A percentile compares a stretch with the other conserved stretches of the same genome.
phyloP scores from a whole-genome alignment of 2,113 vertebrate species.

The Egretta garzetta region DNA sequence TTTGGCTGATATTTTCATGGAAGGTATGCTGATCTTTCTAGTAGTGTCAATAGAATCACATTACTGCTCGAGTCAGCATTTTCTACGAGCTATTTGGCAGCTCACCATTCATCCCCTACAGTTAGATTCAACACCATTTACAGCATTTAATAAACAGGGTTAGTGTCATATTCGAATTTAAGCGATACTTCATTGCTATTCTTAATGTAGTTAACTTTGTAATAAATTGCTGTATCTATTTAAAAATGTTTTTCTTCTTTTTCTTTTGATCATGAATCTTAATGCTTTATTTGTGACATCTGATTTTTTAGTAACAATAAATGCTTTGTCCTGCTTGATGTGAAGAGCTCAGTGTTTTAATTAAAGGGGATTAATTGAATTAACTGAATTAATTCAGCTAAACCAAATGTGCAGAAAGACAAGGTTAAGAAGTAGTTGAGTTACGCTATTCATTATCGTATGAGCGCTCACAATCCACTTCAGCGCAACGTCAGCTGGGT shows the following conservation, averaged over 20 bases:
- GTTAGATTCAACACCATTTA: slow-evolving; percentile 2
- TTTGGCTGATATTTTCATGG: slow-evolving; percentile 58
- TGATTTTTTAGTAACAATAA: background rate
- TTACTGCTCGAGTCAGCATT: slow-evolving; percentile 63
- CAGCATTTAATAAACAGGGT: background rate
- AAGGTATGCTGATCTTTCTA: slow-evolving; percentile 60
- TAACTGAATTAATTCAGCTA: background rate
- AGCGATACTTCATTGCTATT: background rate
- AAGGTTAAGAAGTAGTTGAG: background rate
- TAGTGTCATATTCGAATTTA: background rate
- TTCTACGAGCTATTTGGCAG: slow-evolving; percentile 57
- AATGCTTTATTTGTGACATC: background rate
- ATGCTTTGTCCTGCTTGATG: background rate
- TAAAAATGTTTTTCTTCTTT: background rate
- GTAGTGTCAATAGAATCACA: slow-evolving; percentile 61
- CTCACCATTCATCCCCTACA: slow-evolving; percentile 18
- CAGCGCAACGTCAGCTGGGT: background rate
- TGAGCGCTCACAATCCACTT: background rate
- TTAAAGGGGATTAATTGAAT: slow-evolving; percentile 36
- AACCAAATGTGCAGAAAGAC: background rate
- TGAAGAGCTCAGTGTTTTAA: background rate
- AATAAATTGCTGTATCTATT: background rate
- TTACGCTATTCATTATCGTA: background rate
- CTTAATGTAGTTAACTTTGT: background rate
- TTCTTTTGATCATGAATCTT: background rate